phyloP scores from a whole-genome alignment of 2,113 vertebrate genomes.

The Illadopsis cleaveri region DNA sequence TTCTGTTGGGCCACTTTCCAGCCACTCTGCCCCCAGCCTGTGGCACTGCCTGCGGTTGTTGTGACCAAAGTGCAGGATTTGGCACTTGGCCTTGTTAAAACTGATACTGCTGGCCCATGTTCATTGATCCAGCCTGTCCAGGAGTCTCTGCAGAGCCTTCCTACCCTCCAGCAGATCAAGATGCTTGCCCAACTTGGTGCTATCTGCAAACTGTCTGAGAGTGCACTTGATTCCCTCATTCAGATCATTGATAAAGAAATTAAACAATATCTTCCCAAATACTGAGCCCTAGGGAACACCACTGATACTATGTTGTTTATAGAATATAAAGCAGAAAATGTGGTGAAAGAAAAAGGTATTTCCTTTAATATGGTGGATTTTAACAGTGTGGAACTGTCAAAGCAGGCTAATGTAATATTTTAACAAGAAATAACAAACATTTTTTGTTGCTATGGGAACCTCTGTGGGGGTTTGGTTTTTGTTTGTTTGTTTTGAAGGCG shows the following conservation, averaged over 20 bases:
- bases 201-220: background rate
- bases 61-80: background rate
- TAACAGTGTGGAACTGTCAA: background rate
- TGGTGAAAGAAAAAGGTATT: background rate
- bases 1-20: background rate
- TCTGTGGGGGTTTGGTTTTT: background rate
- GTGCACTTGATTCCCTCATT: background rate
- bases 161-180: background rate
- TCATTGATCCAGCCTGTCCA: background rate
- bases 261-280: background rate
- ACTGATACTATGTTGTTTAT: background rate
- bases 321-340: background rate
- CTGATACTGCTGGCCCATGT: background rate
- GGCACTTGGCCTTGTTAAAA: background rate
- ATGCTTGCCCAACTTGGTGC: background rate
- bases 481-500: background rate
- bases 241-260: background rate
- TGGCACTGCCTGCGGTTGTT: rapidly evolving
- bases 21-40: background rate
- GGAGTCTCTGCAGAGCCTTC: background rate
- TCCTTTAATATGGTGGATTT: background rate
- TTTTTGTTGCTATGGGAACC: background rate
- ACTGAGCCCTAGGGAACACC: background rate
- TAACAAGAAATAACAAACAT: background rate
- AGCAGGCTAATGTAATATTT: background rate